A percentile compares a stretch with the other conserved stretches of the same genome.
Evolutionary conservation across 2,888 invertebrate genomes (phyloP).

Genomic region (Pimpla rufipes): DNA sequence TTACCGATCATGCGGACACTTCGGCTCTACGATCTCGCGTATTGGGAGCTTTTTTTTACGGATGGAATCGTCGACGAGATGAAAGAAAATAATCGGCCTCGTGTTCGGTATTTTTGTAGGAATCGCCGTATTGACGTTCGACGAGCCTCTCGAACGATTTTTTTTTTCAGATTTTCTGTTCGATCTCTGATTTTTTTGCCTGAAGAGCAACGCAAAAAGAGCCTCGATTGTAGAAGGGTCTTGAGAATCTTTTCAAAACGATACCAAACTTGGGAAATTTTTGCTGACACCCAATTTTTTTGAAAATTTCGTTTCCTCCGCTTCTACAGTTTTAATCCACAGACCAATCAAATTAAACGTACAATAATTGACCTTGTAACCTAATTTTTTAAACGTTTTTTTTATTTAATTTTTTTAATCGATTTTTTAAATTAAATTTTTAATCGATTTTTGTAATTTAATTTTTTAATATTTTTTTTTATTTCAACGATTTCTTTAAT

Average conservation of each 20-base stretch:
- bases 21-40: background rate
- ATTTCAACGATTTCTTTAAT: no score
- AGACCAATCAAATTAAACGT: no score
- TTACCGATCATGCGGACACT: background rate
- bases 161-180: background rate
- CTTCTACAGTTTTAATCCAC: no score
- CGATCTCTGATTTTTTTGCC: background rate
- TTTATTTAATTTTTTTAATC: no score
- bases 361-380: no score
- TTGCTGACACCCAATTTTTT: no score
- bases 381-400: no score
- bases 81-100: background rate
- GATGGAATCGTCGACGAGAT: conserved; percentile 6
- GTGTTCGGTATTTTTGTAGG: conserved; percentile 31
- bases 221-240: no score
- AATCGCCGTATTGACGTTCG: conserved; percentile 1
- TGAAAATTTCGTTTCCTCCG: no score
- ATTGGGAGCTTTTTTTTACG: background rate
- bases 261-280: background rate
- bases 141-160: background rate
- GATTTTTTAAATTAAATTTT: no score
- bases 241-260: background rate
- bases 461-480: no score
- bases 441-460: no score
- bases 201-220: background rate